These are phyloP conservation scores for Sebastes kiyomatsui DNA, from an alignment of 2,797 vertebrate genomes.

Conservation along the genomic window DNA sequence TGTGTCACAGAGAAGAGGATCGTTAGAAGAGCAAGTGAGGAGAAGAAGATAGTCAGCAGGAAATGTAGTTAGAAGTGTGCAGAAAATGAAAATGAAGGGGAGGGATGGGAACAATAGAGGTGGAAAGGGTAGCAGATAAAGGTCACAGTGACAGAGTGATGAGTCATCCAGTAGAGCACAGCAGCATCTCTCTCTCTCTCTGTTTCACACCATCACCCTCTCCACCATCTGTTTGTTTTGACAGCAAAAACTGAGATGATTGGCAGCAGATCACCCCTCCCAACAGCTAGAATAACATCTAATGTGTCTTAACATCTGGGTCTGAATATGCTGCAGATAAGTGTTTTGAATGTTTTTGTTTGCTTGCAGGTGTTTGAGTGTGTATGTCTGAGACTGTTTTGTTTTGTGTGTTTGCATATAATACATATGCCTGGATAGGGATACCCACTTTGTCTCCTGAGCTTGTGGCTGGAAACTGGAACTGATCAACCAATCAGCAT, in stretches of 20 bases:
- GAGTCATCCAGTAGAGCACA: constrained; percentile 63
- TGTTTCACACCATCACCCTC: constrained; percentile 19
- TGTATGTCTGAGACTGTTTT: background rate
- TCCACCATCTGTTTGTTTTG: constrained; percentile 43
- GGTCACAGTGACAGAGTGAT: constrained; percentile 67
- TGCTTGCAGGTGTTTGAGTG: background rate
- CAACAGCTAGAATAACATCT: background rate
- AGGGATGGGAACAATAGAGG: constrained; percentile 23
- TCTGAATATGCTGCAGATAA: background rate
- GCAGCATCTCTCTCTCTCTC: constrained; percentile 27
- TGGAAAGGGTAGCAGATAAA: constrained; percentile 60
- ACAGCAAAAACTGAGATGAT: constrained; percentile 34
- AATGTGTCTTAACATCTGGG: background rate
- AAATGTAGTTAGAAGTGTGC: constrained; percentile 30
- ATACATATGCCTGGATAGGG: constrained; percentile 2
- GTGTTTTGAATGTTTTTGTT: background rate
- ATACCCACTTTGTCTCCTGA: constrained; percentile 24
- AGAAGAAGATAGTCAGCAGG: background rate
- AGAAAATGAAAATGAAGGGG: constrained; percentile 45
- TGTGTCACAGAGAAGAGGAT: background rate
- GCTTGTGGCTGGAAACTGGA: constrained; percentile 20
- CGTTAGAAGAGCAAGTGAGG: background rate
- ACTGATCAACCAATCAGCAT: constrained; percentile 59
- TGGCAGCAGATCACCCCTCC: constrained; percentile 10
- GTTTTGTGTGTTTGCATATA: background rate